Base-by-base conservation (phyloP, 2,113 vertebrate species). In the Notothenia rossii region DNA sequence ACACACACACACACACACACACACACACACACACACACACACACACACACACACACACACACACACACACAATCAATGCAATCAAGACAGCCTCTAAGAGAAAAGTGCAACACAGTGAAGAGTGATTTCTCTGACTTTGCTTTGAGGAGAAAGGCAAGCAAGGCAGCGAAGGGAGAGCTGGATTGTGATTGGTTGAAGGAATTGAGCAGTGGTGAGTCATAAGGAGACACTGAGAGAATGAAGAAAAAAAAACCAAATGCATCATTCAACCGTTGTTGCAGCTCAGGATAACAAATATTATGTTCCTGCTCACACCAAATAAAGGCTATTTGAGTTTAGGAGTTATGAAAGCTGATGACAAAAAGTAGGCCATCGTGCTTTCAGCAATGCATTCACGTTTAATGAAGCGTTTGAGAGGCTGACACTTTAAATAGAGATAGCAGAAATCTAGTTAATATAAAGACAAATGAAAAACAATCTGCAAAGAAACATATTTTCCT, bases 161-260 rank as follows among this genome's bases (percentile, higher is more conserved):
- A 51, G 25, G 73, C 56, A 76, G 81, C 43, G 25, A 59, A 62
- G 70, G 79, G 66, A 75, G 59, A 78, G 85, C 67, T 79, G 40
- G 55, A n/a, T 77, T 83, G 73, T 83, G 86, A 94, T 94, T 94
- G 91, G 93, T 7, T 74, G 63, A 75, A 4, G 15, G 20, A 84
- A 67, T 88, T 91, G 92, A 92, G 95, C 93, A 94, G 92, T 80
- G 91, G 81, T 95, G 94, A 95, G 88, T 94, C 94, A 94, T 90
- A 79, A 85, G 51, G 66, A 45, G 66, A 75, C 72, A 75, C 69
- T 45, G 66, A 60, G 84, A 91, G 82, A 81, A 45, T 1, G 17
- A 84, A 75, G 64, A 75, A 75, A 67, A 29, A 1, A 1, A 78
- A 75, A 73, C 8, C 8, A 59, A 72, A 85, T 62, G 5, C 82